Evolutionary conservation across 2,888 invertebrate genomes (phyloP).

Genomic region (Melanophora roralis): DNA sequence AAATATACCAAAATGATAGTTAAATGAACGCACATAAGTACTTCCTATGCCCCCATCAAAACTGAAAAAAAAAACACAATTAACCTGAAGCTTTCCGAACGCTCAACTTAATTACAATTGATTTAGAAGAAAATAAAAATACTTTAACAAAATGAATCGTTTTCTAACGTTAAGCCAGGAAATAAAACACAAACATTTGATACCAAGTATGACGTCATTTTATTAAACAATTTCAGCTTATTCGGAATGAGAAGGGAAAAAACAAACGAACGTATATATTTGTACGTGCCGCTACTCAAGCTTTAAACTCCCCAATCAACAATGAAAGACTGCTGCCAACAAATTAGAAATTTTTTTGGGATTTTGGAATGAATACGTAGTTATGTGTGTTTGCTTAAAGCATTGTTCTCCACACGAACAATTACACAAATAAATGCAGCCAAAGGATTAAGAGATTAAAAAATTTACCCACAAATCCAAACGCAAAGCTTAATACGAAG

Average conservation of each 20-base stretch:
- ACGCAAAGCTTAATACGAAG: neutral
- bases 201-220: conserved; percentile 25
- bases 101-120: conserved; percentile 6
- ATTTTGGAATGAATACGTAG: neutral
- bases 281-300: too few species aligned
- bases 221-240: neutral
- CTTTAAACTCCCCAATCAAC: too few species aligned
- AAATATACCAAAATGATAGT: neutral
- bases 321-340: neutral
- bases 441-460: neutral
- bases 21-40: neutral
- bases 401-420: neutral
- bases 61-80: neutral
- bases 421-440: neutral
- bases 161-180: neutral
- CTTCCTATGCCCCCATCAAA: neutral
- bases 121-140: neutral
- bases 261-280: neutral
- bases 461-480: neutral
- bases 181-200: neutral
- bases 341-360: neutral
- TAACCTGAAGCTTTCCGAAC: neutral
- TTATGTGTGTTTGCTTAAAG: neutral
- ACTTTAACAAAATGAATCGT: neutral
- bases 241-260: neutral